These are phyloP conservation scores for Eurosta solidaginis DNA, from an alignment of 1,140 invertebrate genomes.

Conservation along the genomic window DNA sequence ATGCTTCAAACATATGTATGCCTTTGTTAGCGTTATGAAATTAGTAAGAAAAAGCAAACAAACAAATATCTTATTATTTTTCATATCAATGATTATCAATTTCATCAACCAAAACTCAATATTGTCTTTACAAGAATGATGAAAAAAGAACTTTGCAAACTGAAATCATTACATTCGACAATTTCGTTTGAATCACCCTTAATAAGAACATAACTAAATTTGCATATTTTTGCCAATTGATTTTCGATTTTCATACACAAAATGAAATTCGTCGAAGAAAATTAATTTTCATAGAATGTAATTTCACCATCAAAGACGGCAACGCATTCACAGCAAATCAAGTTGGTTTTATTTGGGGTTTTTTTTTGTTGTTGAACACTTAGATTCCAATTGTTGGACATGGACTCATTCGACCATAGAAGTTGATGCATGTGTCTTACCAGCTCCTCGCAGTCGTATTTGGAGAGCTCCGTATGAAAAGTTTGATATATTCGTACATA, in stretches of 20 bases:
- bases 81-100: background rate
- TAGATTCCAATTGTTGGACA: too few species aligned
- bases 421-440: too few species aligned
- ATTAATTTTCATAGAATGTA: background rate
- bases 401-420: too few species aligned
- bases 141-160: slow-evolving; percentile 14
- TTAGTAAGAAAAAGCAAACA: background rate
- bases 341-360: background rate
- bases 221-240: background rate
- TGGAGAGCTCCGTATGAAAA: too few species aligned
- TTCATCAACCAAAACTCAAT: background rate
- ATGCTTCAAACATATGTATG: too few species aligned
- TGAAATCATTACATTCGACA: slow-evolving; percentile 4
- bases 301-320: background rate
- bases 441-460: too few species aligned
- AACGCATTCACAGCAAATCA: background rate
- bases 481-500: too few species aligned
- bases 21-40: background rate
- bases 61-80: background rate
- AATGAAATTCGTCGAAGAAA: background rate
- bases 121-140: background rate
- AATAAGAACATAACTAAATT: slow-evolving; percentile 9
- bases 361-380: too few species aligned
- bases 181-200: background rate
- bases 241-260: background rate